Evolutionary conservation across 2,797 vertebrate genomes (phyloP).

Genomic region (Amphiprion clarkii): DNA sequence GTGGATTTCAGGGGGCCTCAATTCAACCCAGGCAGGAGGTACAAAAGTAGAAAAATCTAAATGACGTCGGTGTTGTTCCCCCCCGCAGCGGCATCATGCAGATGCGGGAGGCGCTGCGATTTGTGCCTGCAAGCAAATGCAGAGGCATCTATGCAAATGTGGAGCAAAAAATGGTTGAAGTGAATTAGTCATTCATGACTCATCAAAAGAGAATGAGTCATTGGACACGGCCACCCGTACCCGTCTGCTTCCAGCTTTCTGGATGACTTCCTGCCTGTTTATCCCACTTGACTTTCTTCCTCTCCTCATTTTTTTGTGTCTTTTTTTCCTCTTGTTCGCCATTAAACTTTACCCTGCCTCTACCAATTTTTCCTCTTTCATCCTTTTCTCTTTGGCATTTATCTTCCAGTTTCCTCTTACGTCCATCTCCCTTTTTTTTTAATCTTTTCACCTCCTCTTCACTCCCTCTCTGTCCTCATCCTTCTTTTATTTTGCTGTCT

Average conservation of each 20-base stretch:
- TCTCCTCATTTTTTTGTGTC: not conserved
- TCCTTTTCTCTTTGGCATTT: not conserved
- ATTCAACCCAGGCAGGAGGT: not conserved
- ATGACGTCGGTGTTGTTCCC: not conserved
- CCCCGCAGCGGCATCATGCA: conserved; percentile 10
- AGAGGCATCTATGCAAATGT: conserved; percentile 56
- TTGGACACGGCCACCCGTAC: conserved; percentile 41
- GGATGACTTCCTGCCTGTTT: conserved; percentile 46
- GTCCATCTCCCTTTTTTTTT: not conserved
- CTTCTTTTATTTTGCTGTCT: not conserved
- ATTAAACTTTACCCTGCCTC: not conserved
- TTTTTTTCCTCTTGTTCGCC: not conserved
- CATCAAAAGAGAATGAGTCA: conserved; percentile 56
- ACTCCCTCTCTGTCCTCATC: too few species aligned
- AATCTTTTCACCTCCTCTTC: fast-evolving
- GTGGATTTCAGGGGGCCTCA: not conserved
- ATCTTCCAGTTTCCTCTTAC: not conserved
- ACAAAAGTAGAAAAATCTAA: conserved; percentile 17
- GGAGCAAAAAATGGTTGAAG: conserved; percentile 47
- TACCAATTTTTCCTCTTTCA: not conserved
- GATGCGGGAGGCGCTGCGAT: conserved; percentile 23
- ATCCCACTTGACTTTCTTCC: conserved; percentile 41
- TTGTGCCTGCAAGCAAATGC: conserved; percentile 43
- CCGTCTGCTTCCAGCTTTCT: conserved; percentile 39
- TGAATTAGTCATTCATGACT: conserved; percentile 68